phyloP scores from a whole-genome alignment of 2,888 invertebrate species.

The Eupsilia transversa region DNA sequence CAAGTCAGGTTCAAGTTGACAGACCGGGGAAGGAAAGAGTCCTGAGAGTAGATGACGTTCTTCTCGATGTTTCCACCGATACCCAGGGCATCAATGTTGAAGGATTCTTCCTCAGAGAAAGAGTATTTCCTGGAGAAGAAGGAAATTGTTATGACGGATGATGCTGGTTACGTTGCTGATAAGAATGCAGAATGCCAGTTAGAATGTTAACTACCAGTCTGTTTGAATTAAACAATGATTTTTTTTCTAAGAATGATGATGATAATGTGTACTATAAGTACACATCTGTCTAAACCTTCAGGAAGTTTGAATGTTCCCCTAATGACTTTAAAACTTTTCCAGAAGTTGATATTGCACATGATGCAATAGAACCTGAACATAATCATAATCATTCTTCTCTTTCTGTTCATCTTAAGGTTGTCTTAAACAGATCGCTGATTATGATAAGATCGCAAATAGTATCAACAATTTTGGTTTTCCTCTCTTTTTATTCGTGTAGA shows the following conservation, averaged over 20 bases:
- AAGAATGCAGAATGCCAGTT: background rate
- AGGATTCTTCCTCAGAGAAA: constrained; percentile 94
- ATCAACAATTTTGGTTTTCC: background rate
- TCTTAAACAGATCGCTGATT: background rate
- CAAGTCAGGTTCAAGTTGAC: constrained; percentile 93
- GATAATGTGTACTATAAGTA: background rate
- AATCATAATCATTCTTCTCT: background rate
- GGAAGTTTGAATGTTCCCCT: background rate
- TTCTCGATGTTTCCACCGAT: constrained; percentile 92
- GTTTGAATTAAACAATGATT: background rate
- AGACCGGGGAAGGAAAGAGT: constrained; percentile 94
- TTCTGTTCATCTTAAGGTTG: background rate
- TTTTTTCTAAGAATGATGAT: background rate
- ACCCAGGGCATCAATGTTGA: constrained; percentile 93
- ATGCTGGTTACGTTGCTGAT: no score
- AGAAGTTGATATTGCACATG: background rate
- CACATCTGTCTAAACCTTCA: background rate
- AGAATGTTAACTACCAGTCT: no score
- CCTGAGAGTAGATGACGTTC: constrained; percentile 95
- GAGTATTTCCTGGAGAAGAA: constrained; percentile 92
- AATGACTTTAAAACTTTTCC: background rate
- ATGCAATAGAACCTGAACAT: background rate
- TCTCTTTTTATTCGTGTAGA: background rate
- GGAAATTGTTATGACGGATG: background rate
- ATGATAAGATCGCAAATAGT: background rate